Evolutionary conservation across 2,113 vertebrate genomes (phyloP), one percentile per base, ranked within the genome.

Genomic region (Capreolus pygargus): DNA sequence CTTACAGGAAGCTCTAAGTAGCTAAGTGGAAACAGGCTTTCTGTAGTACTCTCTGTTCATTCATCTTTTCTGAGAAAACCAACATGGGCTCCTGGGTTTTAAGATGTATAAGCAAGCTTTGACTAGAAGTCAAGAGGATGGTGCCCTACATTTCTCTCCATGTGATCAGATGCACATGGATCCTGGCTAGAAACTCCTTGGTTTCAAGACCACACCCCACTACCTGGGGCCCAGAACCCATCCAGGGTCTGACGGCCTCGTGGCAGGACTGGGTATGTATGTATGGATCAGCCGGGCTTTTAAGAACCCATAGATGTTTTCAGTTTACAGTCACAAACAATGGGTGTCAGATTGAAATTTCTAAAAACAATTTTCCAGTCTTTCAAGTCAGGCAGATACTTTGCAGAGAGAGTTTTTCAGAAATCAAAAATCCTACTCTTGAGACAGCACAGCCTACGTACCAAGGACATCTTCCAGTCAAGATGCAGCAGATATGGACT

Each of bases 361-460:
- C 67, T 70, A 39, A 82, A 97, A 94, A 47, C 33, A 91, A 61
- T 28, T 57, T 60, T 21, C 30, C 4, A 3, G 61, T 28, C 28
- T 70, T 94, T 94, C 45, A 84, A 79, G 25, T 79, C 83, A 85
- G 61, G 9, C 23, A 84, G 11, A 33, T 78, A 78, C 23, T 92
- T 90, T 54, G 33, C 79, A 61, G 88, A 45, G 0, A 76, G 17
- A 47, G 21, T 79, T 92, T 81, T 50, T 57, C 36, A 81, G 70
- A 60, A 76, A 93, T 64, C 17, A 47, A 61, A 74, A 67, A 17
- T 30, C 86, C 28, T 70, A 19, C 14, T 17, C 61, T 84, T 85
- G 81, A 74, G 81, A 90, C 86, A 92, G 94, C 90, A 90, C 50
- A 91, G 47, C 28, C 21, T 74, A n/a, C 12, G 6, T 78, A 43